Base-by-base conservation (phyloP, 1,140 invertebrate genomes). In the Drosophila sp. region DNA sequence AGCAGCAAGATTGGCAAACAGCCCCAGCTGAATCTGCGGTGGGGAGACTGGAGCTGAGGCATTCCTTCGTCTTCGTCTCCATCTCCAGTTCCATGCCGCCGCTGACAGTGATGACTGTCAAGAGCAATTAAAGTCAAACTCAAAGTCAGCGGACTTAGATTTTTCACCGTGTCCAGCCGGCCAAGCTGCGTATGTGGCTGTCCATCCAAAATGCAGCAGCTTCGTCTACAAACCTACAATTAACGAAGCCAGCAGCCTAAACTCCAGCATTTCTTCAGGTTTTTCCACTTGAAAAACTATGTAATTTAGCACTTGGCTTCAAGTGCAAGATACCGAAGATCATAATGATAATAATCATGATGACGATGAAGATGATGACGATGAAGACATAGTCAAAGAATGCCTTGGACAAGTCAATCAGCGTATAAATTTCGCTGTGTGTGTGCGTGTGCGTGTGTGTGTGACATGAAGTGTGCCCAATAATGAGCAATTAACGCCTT, bases 91-190 rank as follows among this genome's bases (percentile, higher is more conserved):
- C 25, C 44, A 27, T 38, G 62, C 54, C 40, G 61, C 66, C 55
- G 67, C 81, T 90, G 87, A 90, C 84, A 85, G 84, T 91, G 90
- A 91, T 91, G 90, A 91, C 90, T 91, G 90, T 91, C 90, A 91
- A 90, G 83, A 91, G 90, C 80, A 91, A 91, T 91, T 91, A 91
- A 91, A 91, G 85, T 86, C 90, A 87, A 91, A 91, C 90, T 91
- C 72, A 74, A 50, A 91, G 80, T 89, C 84, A 80, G 70, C 47
- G 70, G 44, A 76, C 84, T 89, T 89, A 89, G 84, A 89, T 89
- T 89, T 89, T 89, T 89, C 84, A 82, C 84, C 29, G 32, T 58
- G 56, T 58, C 56, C 32, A 58, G 56, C 32, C 7, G 72, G 70
- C n/a, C 74, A 60, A 60, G 74, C 17, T 60, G 67, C 82, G 82